phyloP scores from a whole-genome alignment of 2,888 invertebrate genomes.

The Eulithis prunata region DNA sequence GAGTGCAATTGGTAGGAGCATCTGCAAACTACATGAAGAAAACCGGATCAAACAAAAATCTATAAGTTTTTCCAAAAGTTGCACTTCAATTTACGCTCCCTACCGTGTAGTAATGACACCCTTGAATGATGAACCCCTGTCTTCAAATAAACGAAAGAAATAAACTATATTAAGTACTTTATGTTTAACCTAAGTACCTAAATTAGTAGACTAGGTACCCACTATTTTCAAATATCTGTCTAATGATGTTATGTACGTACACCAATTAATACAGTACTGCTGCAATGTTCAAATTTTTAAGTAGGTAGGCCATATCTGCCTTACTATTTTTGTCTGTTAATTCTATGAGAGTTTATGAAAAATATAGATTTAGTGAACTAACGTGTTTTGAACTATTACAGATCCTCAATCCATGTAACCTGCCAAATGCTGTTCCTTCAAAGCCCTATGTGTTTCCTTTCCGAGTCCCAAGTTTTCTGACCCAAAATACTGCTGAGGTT shows the following conservation, averaged over 20 bases:
- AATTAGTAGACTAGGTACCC: no score
- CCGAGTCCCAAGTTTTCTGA: constrained; percentile 6
- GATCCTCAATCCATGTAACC: constrained; percentile 24
- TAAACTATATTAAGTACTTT: constrained; percentile 19
- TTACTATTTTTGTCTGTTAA: constrained; percentile 55
- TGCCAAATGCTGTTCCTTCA: constrained; percentile 3
- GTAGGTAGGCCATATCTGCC: constrained; percentile 1
- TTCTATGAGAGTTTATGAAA: constrained; percentile 63
- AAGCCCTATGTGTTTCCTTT: constrained; percentile 6
- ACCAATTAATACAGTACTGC: constrained; percentile 24
- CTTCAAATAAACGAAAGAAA: constrained; percentile 53
- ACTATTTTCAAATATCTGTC: no score
- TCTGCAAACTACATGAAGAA: constrained; percentile 71
- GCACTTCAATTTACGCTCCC: constrained; percentile 71
- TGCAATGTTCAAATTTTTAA: constrained; percentile 40
- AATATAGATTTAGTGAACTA: constrained; percentile 45
- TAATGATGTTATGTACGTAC: no score
- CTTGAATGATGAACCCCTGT: constrained; percentile 60
- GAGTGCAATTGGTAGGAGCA: constrained; percentile 75
- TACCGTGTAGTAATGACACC: constrained; percentile 71
- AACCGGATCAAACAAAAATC: constrained; percentile 64
- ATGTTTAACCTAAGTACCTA: no score
- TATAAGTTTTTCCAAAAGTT: constrained; percentile 72
- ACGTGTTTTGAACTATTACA: constrained; percentile 31
- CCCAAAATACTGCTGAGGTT: background rate